Base-by-base conservation (phyloP, 2,888 invertebrate genomes). In the Zootermopsis nevadensis region DNA sequence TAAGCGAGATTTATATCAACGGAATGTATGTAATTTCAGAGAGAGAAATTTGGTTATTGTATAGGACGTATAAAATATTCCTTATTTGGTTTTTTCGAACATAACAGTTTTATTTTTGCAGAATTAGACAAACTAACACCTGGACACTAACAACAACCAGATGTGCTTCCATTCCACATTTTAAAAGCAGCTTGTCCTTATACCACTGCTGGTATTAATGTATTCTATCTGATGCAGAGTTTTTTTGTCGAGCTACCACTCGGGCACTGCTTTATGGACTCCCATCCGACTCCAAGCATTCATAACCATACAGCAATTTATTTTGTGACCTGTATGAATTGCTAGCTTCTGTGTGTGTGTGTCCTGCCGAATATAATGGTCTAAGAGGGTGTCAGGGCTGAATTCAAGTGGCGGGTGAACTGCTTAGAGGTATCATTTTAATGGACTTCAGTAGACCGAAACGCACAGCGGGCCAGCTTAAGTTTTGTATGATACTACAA, bases 201-300 rank as follows among this genome's bases (percentile, higher is more conserved):
- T 55, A 30, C 55, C 19, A 55, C 55, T 55, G 31, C 55, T 80
- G 80, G 80, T 80, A 66, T 80, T 80, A 80, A 80, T 80, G 80
- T 80, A 66, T 80, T 80, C 48, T 66, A 80, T 80, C 66, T 80
- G 60, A 60, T 60, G 27, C 27, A 60, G 12, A 60, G 60, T 60
- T 60, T 60, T 60, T 60, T 27, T 15, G 15, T 12, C 48, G n/a
- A 27, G n/a, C 2, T 0, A 6, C 60, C 27, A 2, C 19, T 48
- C 48, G 19, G 4, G 3, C 60, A 60, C 10, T 60, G 60, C 6
- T 3, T 24, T 8, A 60, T 3, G n/a, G 48, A 48, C 48, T 1
- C 19, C 48, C 48, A 19, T 48, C 19, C 19, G 48, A 48, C 48
- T 48, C 19, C 4, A 38, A 48, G 19, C 60, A 27, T n/a, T n/a